phyloP scores from a whole-genome alignment of 2,888 invertebrate species.

The Pammene fasciana region DNA sequence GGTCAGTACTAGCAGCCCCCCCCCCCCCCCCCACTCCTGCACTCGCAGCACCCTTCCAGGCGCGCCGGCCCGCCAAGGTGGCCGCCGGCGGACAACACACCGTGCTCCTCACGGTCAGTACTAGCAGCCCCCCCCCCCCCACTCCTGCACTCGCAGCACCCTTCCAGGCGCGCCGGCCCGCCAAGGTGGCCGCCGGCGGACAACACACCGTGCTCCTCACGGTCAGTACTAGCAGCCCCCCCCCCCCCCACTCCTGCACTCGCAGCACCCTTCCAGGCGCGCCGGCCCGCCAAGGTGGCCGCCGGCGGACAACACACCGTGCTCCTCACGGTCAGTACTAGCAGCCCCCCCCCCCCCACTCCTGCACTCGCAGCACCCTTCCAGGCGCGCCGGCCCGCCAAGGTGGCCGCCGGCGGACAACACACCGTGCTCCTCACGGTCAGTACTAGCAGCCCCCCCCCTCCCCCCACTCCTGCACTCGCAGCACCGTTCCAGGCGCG shows the following conservation, averaged over 20 bases:
- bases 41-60: conserved; percentile 76
- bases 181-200: background rate
- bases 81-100: conserved; percentile 95
- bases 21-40: conserved; percentile 74
- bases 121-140: too few species aligned
- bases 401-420: background rate
- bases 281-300: background rate
- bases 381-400: background rate
- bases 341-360: too few species aligned
- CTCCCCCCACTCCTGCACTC: background rate
- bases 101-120: conserved; percentile 84
- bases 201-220: background rate
- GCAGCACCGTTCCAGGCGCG: background rate
- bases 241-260: too few species aligned
- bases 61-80: conserved; percentile 81
- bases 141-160: too few species aligned
- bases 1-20: conserved; percentile 18
- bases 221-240: background rate
- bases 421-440: background rate
- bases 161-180: background rate
- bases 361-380: too few species aligned
- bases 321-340: background rate
- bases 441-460: background rate
- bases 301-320: background rate
- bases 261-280: background rate